Conservation (phyloP, 2,797 vertebrate species). For the Lophius americanus region DNA sequence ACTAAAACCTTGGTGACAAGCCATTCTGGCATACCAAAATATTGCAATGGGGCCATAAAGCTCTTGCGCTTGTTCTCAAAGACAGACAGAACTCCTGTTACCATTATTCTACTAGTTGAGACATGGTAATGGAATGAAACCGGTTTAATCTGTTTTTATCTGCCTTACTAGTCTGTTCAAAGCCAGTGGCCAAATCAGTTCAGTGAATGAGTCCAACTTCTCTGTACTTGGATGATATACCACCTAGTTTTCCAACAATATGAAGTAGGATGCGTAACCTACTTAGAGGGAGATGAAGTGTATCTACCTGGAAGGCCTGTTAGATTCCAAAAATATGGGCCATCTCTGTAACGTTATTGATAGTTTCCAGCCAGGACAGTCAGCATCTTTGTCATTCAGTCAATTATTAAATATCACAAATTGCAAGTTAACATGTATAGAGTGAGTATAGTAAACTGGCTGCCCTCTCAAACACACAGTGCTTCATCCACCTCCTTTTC, state of each 20-base stretch:
- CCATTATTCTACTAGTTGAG: slow-evolving; percentile 34
- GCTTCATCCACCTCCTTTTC: slow-evolving; percentile 68
- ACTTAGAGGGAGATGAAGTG: slow-evolving; percentile 21
- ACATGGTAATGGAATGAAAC: slow-evolving; percentile 24
- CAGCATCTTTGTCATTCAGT: slow-evolving; percentile 1
- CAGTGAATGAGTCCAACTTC: slow-evolving; percentile 39
- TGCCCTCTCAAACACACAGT: slow-evolving; percentile 37
- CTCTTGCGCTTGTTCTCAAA: slow-evolving; percentile 54
- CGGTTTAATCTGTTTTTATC: slow-evolving; percentile 25
- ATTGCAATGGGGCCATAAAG: slow-evolving; percentile 51
- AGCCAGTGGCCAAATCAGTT: slow-evolving; percentile 31
- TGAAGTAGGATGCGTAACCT: slow-evolving; percentile 45
- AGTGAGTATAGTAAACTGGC: slow-evolving; percentile 26
- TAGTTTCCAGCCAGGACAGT: slow-evolving; percentile 6
- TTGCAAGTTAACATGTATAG: slow-evolving; percentile 38
- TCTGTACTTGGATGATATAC: slow-evolving; percentile 22
- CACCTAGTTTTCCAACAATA: slow-evolving; percentile 24
- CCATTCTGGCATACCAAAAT: slow-evolving; percentile 69
- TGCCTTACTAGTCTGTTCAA: slow-evolving; percentile 20
- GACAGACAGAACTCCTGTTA: slow-evolving; percentile 38
- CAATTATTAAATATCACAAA: slow-evolving; percentile 23
- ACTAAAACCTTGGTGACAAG: slow-evolving; percentile 65
- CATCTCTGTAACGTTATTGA: slow-evolving; percentile 10
- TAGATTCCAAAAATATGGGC: slow-evolving; percentile 8
- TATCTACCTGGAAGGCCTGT: slow-evolving; percentile 2